Conservation (phyloP, 2,113 vertebrate genomes). For the Serinus canaria region DNA sequence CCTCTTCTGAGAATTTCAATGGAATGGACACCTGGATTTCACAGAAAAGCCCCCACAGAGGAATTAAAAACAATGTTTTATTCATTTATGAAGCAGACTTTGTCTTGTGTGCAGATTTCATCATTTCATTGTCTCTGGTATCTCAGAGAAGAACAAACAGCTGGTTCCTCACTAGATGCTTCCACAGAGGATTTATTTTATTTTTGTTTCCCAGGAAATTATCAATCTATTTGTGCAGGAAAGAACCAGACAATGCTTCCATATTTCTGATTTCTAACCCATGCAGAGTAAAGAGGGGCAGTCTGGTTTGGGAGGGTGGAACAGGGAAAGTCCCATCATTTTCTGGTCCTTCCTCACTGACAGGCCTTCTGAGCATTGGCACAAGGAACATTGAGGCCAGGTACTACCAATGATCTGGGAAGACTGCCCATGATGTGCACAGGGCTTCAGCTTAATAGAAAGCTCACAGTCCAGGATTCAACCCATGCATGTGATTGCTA, state of each 20-base stretch:
- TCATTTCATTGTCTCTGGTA: conserved; percentile 38
- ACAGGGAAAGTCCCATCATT: background rate
- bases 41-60: conserved; percentile 25
- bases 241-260: background rate
- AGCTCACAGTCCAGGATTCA: background rate
- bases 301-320: background rate
- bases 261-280: background rate
- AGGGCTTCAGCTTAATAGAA: background rate
- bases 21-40: conserved; percentile 56
- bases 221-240: background rate
- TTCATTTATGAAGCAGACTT: conserved; percentile 27
- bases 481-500: fast-evolving
- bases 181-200: background rate
- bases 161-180: background rate
- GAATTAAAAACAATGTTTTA: conserved; percentile 50
- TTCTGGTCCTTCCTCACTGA: background rate
- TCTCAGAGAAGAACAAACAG: conserved; percentile 40
- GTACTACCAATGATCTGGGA: background rate
- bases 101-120: conserved; percentile 40
- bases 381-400: background rate
- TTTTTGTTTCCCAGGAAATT: background rate
- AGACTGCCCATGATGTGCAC: background rate
- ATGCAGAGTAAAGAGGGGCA: background rate
- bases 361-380: background rate
- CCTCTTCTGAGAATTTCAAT: conserved; percentile 47